Evolutionary conservation across 2,888 invertebrate species (phyloP).

Genomic region (Adelognathus sp.): DNA sequence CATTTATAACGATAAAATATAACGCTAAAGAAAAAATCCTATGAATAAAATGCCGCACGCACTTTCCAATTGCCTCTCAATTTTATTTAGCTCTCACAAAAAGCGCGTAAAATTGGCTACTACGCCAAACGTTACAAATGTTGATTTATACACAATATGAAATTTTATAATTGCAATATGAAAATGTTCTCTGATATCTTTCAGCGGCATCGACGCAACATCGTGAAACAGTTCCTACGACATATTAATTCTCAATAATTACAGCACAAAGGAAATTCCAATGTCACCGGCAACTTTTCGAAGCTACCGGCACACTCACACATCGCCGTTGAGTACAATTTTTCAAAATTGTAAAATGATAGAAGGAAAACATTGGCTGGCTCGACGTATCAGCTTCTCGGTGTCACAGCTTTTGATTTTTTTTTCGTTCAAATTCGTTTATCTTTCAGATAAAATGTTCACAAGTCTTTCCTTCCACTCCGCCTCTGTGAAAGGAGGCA

Average conservation of each 20-base stretch:
- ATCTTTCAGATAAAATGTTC: slow-evolving; percentile 44
- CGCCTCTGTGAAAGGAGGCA: slow-evolving; percentile 23
- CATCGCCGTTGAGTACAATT: not conserved
- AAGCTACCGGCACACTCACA: slow-evolving; percentile 32
- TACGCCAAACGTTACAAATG: slow-evolving; percentile 72
- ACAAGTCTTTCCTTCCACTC: slow-evolving; percentile 29
- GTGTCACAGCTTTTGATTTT: not conserved
- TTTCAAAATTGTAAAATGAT: not conserved
- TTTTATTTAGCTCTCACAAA: not conserved
- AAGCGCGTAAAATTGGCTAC: not conserved
- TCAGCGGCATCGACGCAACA: slow-evolving; percentile 41
- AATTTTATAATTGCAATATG: slow-evolving; percentile 1
- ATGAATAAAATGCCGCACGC: no score
- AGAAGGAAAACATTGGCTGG: slow-evolving; percentile 7
- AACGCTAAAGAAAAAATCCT: no score
- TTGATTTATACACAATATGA: slow-evolving; percentile 69
- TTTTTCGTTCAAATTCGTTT: slow-evolving; percentile 17
- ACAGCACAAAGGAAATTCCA: slow-evolving; percentile 35
- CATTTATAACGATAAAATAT: not conserved
- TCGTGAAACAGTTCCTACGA: slow-evolving; percentile 36
- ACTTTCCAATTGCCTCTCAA: not conserved
- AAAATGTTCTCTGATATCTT: slow-evolving; percentile 23
- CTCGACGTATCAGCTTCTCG: slow-evolving; percentile 5
- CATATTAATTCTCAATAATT: slow-evolving; percentile 29
- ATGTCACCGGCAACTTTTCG: slow-evolving; percentile 11